phyloP scores from a whole-genome alignment of 2,797 vertebrate species.

The Potorous gilbertii region DNA sequence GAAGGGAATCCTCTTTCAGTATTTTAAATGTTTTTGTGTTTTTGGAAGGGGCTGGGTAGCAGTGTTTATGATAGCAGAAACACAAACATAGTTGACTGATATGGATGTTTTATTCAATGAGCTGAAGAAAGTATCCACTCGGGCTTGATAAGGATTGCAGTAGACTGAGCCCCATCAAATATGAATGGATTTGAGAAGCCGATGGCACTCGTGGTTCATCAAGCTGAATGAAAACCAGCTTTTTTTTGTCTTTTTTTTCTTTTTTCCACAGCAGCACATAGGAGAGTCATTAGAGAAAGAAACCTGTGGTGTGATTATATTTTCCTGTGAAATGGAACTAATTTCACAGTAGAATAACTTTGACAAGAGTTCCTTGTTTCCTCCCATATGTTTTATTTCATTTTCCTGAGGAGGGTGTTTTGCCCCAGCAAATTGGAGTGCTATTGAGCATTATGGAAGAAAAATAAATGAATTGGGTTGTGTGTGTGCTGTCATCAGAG shows the following conservation, averaged over 20 bases:
- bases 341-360: conserved; percentile 80
- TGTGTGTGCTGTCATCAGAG: neutral
- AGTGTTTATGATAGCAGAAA: conserved; percentile 69
- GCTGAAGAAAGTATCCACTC: conserved; percentile 64
- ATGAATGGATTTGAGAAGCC: conserved; percentile 66
- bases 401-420: conserved; percentile 56
- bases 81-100: conserved; percentile 47
- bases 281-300: conserved; percentile 74
- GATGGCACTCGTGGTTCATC: conserved; percentile 64
- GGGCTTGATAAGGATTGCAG: conserved; percentile 63
- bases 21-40: conserved; percentile 70
- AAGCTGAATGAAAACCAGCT: conserved; percentile 62
- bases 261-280: conserved; percentile 58
- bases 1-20: conserved; percentile 56
- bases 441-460: conserved; percentile 43
- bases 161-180: conserved; percentile 69
- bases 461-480: neutral
- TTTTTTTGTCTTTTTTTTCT: conserved; percentile 34
- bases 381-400: conserved; percentile 66
- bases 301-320: conserved; percentile 67
- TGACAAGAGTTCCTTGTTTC: conserved; percentile 74
- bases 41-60: conserved; percentile 41
- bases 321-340: conserved; percentile 75
- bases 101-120: conserved; percentile 68
- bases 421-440: conserved; percentile 66